Evolutionary conservation across 2,113 vertebrate genomes (phyloP).

Genomic region (Salvelinus namaycush): DNA sequence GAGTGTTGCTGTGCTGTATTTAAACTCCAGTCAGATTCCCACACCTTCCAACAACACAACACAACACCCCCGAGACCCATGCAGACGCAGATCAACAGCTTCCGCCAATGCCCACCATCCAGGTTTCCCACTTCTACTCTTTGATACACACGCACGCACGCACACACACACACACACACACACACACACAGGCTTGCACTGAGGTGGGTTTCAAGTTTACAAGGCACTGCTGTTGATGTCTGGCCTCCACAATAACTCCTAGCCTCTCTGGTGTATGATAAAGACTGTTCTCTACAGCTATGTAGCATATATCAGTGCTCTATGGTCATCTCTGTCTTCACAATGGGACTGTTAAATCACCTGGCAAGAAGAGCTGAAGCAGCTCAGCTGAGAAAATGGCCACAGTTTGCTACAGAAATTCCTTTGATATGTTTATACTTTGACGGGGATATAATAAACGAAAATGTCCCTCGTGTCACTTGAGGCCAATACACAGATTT

Average conservation of each 20-base stretch:
- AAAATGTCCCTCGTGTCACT: slow-evolving; percentile 16
- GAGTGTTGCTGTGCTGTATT: no score
- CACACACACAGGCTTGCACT: slow-evolving; percentile 30
- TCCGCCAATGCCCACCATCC: no score
- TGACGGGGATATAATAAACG: slow-evolving; percentile 17
- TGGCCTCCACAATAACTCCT: slow-evolving; percentile 52
- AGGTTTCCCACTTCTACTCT: no score
- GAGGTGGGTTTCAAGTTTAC: slow-evolving; percentile 1
- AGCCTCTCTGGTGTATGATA: slow-evolving; percentile 56
- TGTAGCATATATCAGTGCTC: slow-evolving; percentile 24
- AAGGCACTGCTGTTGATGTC: not conserved
- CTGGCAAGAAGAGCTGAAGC: slow-evolving; percentile 59
- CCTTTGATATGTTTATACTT: slow-evolving; percentile 45
- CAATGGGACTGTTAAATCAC: slow-evolving; percentile 58
- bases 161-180: not conserved
- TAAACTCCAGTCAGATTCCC: no score
- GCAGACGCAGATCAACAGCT: no score
- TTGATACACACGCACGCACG: not conserved
- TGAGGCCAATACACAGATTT: slow-evolving; percentile 22
- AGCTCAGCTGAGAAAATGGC: slow-evolving; percentile 43
- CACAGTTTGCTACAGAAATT: slow-evolving; percentile 54
- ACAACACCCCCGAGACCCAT: no score
- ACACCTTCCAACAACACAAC: no score
- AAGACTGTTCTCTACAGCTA: slow-evolving; percentile 31
- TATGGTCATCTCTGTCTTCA: slow-evolving; percentile 63